phyloP scores from a whole-genome alignment of 2,888 invertebrate species.

The Imbricaverruca yamaguchii region DNA sequence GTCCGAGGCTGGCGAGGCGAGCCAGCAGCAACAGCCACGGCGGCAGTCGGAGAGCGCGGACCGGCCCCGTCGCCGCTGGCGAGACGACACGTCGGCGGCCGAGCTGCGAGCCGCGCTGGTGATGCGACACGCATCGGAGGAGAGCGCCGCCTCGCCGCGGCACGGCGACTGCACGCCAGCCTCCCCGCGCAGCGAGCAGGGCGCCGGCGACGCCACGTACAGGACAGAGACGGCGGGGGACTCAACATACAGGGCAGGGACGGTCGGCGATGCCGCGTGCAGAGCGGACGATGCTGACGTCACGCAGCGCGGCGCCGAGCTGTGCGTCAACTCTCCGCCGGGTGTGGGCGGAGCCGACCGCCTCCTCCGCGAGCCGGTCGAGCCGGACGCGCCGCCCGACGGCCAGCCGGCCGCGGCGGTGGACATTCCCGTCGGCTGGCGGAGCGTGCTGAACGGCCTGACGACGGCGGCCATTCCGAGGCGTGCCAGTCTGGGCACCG shows the following conservation, averaged over 20 bases:
- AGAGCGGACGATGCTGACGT: too few relatives aligned
- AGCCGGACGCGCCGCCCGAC: too few relatives aligned
- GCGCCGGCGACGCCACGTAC: too few relatives aligned
- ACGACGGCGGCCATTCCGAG: neutral
- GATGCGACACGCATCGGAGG: neutral
- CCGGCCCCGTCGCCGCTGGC: constrained; percentile 12
- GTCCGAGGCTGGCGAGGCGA: neutral
- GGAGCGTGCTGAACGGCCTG: neutral
- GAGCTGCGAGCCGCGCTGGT: constrained; percentile 12
- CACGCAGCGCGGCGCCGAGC: too few relatives aligned
- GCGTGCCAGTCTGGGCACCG: neutral
- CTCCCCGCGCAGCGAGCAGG: neutral
- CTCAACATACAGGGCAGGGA: too few relatives aligned
- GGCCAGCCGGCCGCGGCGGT: too few relatives aligned
- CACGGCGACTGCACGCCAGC: too few relatives aligned
- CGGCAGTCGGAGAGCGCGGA: neutral
- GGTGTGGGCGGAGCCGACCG: neutral
- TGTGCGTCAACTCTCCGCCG: too few relatives aligned
- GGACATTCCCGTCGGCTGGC: neutral
- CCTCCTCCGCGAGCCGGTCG: neutral
- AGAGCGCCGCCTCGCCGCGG: too few relatives aligned
- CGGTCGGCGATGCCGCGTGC: too few relatives aligned
- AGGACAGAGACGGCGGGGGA: too few relatives aligned
- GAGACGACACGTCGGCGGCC: neutral
- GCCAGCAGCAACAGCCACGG: neutral